Conservation (phyloP, 1,140 invertebrate genomes). For the Coelopa frigida region DNA sequence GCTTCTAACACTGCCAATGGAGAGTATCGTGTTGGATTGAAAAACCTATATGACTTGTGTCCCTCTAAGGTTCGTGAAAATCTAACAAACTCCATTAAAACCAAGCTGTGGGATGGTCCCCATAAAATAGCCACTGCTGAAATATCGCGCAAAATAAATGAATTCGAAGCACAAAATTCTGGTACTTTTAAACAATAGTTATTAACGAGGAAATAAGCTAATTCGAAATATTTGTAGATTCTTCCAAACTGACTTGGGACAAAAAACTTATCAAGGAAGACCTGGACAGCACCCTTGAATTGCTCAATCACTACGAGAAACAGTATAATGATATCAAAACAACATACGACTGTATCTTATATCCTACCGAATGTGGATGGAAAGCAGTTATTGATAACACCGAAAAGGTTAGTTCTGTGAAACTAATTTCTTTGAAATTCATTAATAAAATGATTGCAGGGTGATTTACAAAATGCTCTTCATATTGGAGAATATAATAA, state of each 20-base stretch:
- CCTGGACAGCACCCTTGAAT: conserved; percentile 76
- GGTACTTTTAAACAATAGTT: too few relatives aligned
- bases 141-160: conserved; percentile 62
- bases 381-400: conserved; percentile 44
- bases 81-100: conserved; percentile 73
- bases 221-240: conserved; percentile 9
- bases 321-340: conserved; percentile 82
- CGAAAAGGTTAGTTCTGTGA: conserved; percentile 17
- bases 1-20: conserved; percentile 48
- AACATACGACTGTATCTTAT: conserved; percentile 89
- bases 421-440: not conserved
- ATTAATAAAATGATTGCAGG: conserved; percentile 39
- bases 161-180: conserved; percentile 58
- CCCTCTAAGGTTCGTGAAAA: conserved; percentile 75
- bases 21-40: conserved; percentile 77
- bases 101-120: conserved; percentile 75
- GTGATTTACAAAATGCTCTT: conserved; percentile 67
- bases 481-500: conserved; percentile 78
- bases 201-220: not conserved
- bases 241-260: conserved; percentile 42
- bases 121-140: conserved; percentile 76
- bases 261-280: conserved; percentile 88
- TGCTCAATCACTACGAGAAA: conserved; percentile 78
- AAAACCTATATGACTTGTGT: conserved; percentile 81
- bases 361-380: conserved; percentile 71